Percentiles rank a stretch among this genome's conserved stretches.
phyloP scores from a whole-genome alignment of 2,888 invertebrate genomes.

The Leucophora obtusa region DNA sequence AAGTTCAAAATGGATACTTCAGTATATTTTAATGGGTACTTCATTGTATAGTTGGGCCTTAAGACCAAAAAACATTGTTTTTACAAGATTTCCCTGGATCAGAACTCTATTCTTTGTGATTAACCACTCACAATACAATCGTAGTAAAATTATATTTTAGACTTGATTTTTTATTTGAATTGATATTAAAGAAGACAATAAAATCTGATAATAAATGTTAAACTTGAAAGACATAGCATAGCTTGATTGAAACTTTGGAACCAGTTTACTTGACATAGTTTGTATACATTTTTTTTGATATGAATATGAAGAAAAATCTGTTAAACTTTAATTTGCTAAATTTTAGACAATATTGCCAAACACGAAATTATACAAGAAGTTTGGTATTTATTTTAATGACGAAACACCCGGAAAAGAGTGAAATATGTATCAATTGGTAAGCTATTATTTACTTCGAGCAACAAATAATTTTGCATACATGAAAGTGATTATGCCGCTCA shows the following conservation, averaged over 20 bases:
- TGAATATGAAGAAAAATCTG: too few relatives aligned
- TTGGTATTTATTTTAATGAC: not conserved
- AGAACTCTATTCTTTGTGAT: not conserved
- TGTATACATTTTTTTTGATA: conserved; percentile 8
- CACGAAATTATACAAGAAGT: not conserved
- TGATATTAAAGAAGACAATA: not conserved
- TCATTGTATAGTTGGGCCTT: too few relatives aligned
- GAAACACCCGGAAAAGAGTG: not conserved
- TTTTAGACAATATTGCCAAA: not conserved
- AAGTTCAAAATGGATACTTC: too few relatives aligned
- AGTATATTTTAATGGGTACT: too few relatives aligned
- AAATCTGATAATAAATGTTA: not conserved
- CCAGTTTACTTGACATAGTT: conserved; percentile 55
- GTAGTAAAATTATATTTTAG: not conserved
- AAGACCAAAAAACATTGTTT: too few relatives aligned
- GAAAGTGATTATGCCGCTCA: too few relatives aligned
- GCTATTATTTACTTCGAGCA: too few relatives aligned
- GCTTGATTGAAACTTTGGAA: conserved; percentile 29
- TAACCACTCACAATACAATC: not conserved
- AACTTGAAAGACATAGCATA: conserved; percentile 22
- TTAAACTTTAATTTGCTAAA: too few relatives aligned
- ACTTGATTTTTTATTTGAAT: not conserved
- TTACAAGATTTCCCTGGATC: not conserved
- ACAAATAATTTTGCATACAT: too few relatives aligned
- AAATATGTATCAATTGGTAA: not conserved